Evolutionary conservation across 2,888 invertebrate genomes (phyloP).

Genomic region (Strigamia maritima): DNA sequence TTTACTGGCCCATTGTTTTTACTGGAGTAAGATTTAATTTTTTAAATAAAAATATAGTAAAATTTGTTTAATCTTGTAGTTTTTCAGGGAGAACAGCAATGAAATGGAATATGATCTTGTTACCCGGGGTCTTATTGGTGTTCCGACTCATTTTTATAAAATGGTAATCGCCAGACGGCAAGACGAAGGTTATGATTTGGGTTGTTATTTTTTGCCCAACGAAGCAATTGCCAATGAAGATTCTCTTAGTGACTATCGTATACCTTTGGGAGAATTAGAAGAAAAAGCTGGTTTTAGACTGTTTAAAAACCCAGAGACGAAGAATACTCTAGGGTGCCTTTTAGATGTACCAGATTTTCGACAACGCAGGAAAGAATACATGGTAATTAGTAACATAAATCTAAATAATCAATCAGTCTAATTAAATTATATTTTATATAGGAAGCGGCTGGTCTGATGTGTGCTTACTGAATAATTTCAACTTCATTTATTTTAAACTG

Average conservation of each 20-base stretch:
- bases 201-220: neutral
- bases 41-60: too few relatives aligned
- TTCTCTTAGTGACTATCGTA: neutral
- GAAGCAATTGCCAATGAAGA: neutral
- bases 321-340: neutral
- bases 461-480: neutral
- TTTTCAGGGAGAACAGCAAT: neutral
- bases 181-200: neutral
- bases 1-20: neutral
- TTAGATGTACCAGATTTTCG: neutral
- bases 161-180: neutral
- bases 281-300: neutral
- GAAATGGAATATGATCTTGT: neutral
- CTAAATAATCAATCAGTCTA: neutral
- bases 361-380: neutral
- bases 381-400: neutral
- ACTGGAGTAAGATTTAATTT: neutral
- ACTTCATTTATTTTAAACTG: too few relatives aligned
- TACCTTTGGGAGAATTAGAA: neutral
- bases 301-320: neutral
- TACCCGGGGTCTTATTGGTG: neutral
- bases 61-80: neutral
- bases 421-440: neutral
- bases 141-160: neutral
- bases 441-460: neutral